Base-by-base conservation (phyloP, 2,888 invertebrate species). In the Bombylius discolor region DNA sequence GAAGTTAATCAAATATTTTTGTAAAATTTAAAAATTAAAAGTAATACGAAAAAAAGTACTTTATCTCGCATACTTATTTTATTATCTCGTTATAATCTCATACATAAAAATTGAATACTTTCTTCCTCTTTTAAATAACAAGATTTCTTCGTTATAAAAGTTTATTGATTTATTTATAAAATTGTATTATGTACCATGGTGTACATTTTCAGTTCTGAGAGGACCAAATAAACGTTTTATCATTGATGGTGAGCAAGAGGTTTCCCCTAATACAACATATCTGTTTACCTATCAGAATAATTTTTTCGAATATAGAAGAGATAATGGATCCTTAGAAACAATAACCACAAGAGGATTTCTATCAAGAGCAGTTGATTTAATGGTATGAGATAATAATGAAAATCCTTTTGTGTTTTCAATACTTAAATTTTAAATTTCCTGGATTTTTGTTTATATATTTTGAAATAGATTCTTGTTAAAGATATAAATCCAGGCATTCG, bases 401-500 rank as follows among this genome's bases (percentile, higher is more conserved):
- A 47, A 47, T 23, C 23, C 47, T 11, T 47, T 31, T 47, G 23
- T 31, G 6, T 47, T n/a, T 9, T 9, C 47, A 47, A 14, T 47
- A 14, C n/a, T n/a, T 11, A 47, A 47, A 47, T 13, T 47, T 47
- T 7, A 14, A 47, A 47, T 47, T 6, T 8, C 7, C 47, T 31
- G 31, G 7, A 47, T 47, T 31, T 31, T 47, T 47, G 8, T n/a
- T 23, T 23, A 23, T 23, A 23, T 23, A 23, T 23, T 23, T 23
- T 23, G 23, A 36, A 36, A 36, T 73, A 90, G 90, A 80, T 92
- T 61, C 78, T 89, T 53, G 85, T 83, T 64, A 85, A 87, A 65
- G 85, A 89, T 71, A 79, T 83, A 63, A 92, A 91, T 75, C 85
- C 86, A 47, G 91, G 89, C 12, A 84, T 92, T 64, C 84, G 88